These are phyloP conservation scores for Ypsolopha sequella DNA, from an alignment of 2,888 invertebrate genomes.

Conservation along the genomic window DNA sequence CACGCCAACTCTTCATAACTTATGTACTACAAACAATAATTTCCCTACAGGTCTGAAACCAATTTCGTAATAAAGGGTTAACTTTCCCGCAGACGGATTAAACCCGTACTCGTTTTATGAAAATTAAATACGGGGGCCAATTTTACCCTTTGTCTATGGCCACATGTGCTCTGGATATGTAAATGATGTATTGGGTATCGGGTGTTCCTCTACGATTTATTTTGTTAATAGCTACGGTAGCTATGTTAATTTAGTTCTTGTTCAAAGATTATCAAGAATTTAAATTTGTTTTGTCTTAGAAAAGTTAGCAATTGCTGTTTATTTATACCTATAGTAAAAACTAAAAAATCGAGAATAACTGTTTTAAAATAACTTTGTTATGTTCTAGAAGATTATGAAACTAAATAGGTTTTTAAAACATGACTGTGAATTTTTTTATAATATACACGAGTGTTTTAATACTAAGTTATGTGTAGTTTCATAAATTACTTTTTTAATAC, in stretches of 20 bases:
- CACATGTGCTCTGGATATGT: conserved; percentile 66
- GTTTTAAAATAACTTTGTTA: too few species aligned
- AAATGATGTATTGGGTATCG: conserved; percentile 60
- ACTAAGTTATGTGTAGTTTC: too few species aligned
- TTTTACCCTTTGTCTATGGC: conserved; percentile 59
- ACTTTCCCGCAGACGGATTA: conserved; percentile 54
- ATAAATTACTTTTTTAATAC: too few species aligned
- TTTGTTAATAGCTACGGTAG: neutral
- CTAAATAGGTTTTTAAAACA: too few species aligned
- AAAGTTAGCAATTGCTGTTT: neutral
- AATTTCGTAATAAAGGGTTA: conserved; percentile 57
- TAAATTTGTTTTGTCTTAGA: too few species aligned
- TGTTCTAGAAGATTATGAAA: too few species aligned
- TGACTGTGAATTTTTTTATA: too few species aligned
- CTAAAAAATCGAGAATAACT: too few species aligned
- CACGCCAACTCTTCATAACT: conserved; percentile 28
- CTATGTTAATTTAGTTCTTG: neutral
- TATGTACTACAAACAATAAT: conserved; percentile 14
- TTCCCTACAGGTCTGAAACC: conserved; percentile 23
- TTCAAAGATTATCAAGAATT: too few species aligned
- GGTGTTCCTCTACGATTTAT: conserved; percentile 11
- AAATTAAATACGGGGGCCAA: conserved; percentile 62
- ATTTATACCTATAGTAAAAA: too few species aligned
- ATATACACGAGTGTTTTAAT: too few species aligned
- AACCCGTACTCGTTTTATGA: conserved; percentile 62